Conservation (phyloP, 2,113 vertebrate species). For the Petrocephalus microphthalmus region DNA sequence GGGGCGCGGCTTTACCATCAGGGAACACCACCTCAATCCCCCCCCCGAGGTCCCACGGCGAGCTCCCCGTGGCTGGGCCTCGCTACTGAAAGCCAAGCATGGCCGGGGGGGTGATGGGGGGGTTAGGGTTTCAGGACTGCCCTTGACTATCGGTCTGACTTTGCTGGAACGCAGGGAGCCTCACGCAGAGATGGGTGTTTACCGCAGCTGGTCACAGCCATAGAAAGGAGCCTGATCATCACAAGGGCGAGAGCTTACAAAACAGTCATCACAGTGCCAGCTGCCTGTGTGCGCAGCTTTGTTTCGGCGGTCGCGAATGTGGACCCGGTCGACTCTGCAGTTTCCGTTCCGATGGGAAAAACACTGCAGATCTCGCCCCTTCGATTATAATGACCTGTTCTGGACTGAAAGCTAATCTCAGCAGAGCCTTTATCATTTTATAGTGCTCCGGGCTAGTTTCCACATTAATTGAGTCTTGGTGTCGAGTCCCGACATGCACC, state of each 20-base stretch:
- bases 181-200: neutral
- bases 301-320: neutral
- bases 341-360: conserved; percentile 11
- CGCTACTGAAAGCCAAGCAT: neutral
- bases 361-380: neutral
- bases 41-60: neutral
- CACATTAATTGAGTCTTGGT: neutral
- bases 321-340: conserved; percentile 5
- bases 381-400: conserved; percentile 24
- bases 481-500: neutral
- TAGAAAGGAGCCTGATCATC: conserved; percentile 4
- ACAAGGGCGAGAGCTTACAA: neutral
- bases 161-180: neutral
- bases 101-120: too few species aligned
- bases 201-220: neutral
- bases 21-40: neutral
- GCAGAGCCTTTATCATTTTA: neutral
- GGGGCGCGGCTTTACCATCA: neutral
- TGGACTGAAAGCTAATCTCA: neutral
- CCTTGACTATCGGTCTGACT: neutral
- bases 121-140: neutral
- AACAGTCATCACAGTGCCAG: neutral
- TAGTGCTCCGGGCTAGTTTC: neutral
- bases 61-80: neutral
- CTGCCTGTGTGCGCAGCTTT: neutral